A percentile compares a stretch with the other conserved stretches of the same genome.
phyloP scores from a whole-genome alignment of 2,797 vertebrate species.

The Brachyalestes nurse region DNA sequence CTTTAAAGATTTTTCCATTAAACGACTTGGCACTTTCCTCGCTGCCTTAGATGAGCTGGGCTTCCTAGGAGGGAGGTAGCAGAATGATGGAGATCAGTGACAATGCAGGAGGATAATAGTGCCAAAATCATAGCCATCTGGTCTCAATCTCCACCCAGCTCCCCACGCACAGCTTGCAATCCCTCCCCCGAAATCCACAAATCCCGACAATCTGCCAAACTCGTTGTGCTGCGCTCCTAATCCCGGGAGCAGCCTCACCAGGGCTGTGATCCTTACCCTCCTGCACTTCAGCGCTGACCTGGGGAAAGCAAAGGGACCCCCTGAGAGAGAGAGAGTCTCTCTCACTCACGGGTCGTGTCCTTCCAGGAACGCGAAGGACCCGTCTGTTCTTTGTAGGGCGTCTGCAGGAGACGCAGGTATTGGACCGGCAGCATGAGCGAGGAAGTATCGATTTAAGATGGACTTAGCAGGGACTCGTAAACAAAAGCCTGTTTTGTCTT shows the following conservation, averaged over 20 bases:
- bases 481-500: constrained; percentile 38
- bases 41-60: constrained; percentile 27
- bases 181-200: constrained; percentile 66
- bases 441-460: constrained; percentile 38
- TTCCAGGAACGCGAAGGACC: not conserved
- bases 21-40: constrained; percentile 32
- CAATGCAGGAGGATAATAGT: constrained; percentile 63
- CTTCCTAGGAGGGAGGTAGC: constrained; percentile 39
- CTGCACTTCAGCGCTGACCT: constrained; percentile 44
- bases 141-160: constrained; percentile 64
- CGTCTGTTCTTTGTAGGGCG: constrained; percentile 18
- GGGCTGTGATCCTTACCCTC: not conserved
- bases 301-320: constrained; percentile 2
- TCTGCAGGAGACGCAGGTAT: constrained; percentile 26
- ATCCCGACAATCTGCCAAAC: constrained; percentile 63
- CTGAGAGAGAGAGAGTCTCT: not conserved
- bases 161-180: constrained; percentile 63
- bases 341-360: not conserved
- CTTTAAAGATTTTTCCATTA: constrained; percentile 48
- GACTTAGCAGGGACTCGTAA: constrained; percentile 42
- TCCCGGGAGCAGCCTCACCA: constrained; percentile 43
- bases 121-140: constrained; percentile 69
- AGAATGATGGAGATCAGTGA: constrained; percentile 60
- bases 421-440: constrained; percentile 16
- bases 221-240: constrained; percentile 50